A percentile compares a stretch with the other conserved stretches of the same genome.
These are phyloP conservation scores for Trichopoda pennipes DNA, from an alignment of 2,888 invertebrate species.

Conservation along the genomic window DNA sequence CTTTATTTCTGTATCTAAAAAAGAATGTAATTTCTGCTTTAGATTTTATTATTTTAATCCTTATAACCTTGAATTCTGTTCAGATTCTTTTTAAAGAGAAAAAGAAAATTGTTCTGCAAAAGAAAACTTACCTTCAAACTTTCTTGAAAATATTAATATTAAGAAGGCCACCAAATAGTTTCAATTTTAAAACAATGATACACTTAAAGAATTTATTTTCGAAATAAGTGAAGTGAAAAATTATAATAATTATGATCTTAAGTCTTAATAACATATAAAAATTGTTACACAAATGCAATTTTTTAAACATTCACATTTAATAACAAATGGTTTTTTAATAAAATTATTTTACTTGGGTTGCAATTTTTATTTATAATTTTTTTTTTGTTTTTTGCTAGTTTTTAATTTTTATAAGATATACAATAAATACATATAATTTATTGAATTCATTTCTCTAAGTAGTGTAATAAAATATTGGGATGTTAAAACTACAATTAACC, in stretches of 20 bases:
- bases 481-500: conserved; percentile 39
- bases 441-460: conserved; percentile 12
- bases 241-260: conserved; percentile 31
- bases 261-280: conserved; percentile 53
- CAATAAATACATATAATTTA: conserved; percentile 6
- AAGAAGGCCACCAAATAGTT: not conserved
- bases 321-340: conserved; percentile 50
- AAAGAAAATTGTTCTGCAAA: not conserved
- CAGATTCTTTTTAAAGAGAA: too few relatives aligned
- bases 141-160: not conserved
- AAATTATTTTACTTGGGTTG: conserved; percentile 11
- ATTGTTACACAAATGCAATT: conserved; percentile 57
- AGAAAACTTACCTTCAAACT: conserved; percentile 26
- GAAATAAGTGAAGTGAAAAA: conserved; percentile 43
- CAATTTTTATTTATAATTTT: not conserved
- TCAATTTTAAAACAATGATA: conserved; percentile 61
- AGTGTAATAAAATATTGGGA: conserved; percentile 52
- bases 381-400: not conserved
- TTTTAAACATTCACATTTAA: conserved; percentile 56
- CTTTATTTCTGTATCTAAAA: too few relatives aligned
- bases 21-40: too few relatives aligned
- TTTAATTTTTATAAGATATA: too few relatives aligned
- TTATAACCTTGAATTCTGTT: too few relatives aligned
- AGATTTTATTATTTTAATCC: too few relatives aligned
- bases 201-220: conserved; percentile 65